Evolutionary conservation across 2,797 vertebrate genomes (phyloP).

Genomic region (Poeciliopsis gracilis): DNA sequence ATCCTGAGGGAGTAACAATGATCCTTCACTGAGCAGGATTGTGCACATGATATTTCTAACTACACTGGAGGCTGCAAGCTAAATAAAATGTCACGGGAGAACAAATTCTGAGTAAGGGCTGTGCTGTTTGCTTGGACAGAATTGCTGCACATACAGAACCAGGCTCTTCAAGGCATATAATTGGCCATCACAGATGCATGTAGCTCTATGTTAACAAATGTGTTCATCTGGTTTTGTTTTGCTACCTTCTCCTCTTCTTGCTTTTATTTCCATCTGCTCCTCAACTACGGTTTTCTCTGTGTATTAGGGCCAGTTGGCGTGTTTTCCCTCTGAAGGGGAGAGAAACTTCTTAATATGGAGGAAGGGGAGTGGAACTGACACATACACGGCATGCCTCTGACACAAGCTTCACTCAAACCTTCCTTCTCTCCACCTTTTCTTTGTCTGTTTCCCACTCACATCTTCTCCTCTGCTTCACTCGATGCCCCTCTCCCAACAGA

Average conservation of each 20-base stretch:
- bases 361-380: constrained; percentile 75
- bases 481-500: constrained; percentile 24
- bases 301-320: constrained; percentile 44
- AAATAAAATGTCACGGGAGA: constrained; percentile 56
- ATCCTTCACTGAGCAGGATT: constrained; percentile 11
- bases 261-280: constrained; percentile 42
- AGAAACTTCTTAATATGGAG: constrained; percentile 70
- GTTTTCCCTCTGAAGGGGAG: constrained; percentile 45
- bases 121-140: constrained; percentile 40
- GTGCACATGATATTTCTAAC: constrained; percentile 18
- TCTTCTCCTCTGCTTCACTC: constrained; percentile 1
- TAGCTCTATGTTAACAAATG: constrained; percentile 39
- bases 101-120: constrained; percentile 44
- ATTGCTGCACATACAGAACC: constrained; percentile 29
- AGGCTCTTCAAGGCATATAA: constrained; percentile 38
- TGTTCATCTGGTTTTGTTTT: constrained; percentile 29
- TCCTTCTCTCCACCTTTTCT: constrained; percentile 38
- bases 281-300: constrained; percentile 9
- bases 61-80: constrained; percentile 38
- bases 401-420: constrained; percentile 65
- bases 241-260: constrained; percentile 29
- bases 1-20: not conserved
- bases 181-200: constrained; percentile 42
- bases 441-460: constrained; percentile 24
- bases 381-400: constrained; percentile 56